phyloP scores from a whole-genome alignment of 2,888 invertebrate genomes.

The Ormia ochracea region DNA sequence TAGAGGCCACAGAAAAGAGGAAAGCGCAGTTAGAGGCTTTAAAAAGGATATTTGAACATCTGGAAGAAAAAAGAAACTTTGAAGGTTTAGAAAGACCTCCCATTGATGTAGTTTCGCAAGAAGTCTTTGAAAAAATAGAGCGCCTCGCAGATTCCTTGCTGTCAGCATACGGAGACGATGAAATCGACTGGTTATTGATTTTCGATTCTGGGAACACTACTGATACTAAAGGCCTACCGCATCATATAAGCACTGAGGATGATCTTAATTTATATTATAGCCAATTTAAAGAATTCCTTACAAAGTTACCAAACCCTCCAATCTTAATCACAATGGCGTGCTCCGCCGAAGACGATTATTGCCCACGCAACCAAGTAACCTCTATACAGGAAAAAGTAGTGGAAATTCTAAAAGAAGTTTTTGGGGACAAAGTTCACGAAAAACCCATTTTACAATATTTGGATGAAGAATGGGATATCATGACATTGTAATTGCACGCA shows the following conservation, averaged over 20 bases:
- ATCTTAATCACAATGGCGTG: conserved; percentile 87
- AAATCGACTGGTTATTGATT: conserved; percentile 87
- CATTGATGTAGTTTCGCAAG: conserved; percentile 70
- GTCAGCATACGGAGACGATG: conserved; percentile 79
- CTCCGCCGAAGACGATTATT: conserved; percentile 92
- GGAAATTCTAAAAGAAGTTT: conserved; percentile 78
- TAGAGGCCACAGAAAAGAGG: conserved; percentile 78
- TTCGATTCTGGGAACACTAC: conserved; percentile 93
- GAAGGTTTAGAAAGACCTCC: conserved; percentile 69
- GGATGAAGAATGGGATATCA: conserved; percentile 75
- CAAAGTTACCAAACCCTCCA: conserved; percentile 79
- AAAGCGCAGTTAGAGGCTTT: conserved; percentile 83
- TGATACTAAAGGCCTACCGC: conserved; percentile 89
- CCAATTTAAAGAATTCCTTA: conserved; percentile 80
- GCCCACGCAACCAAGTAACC: conserved; percentile 89
- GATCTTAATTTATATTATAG: conserved; percentile 82
- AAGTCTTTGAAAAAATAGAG: conserved; percentile 72
- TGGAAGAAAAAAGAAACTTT: conserved; percentile 81
- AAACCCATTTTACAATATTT: conserved; percentile 74
- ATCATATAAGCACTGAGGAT: conserved; percentile 85
- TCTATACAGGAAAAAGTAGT: conserved; percentile 84
- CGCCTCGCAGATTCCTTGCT: conserved; percentile 79
- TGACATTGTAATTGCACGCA: conserved; percentile 69
- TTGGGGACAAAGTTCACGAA: conserved; percentile 71
- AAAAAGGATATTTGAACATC: conserved; percentile 82